Evolutionary conservation across 2,888 invertebrate genomes (phyloP), one percentile per base, ranked within the genome.

Genomic region (Polydesmus complanatus): DNA sequence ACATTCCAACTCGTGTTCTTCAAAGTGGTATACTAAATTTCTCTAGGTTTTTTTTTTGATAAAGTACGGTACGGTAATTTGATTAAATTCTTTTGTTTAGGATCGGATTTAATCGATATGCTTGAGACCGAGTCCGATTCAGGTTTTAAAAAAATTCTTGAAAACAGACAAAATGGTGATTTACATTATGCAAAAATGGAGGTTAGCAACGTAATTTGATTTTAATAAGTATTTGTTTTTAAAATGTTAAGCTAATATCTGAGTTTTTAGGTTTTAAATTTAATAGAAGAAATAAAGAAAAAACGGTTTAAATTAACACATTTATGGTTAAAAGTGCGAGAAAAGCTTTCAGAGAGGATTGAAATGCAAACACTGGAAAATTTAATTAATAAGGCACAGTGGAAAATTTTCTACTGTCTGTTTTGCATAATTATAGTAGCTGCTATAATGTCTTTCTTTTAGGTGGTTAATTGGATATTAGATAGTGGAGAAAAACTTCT

Each of bases 401-500:
- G 5, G 37, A 37, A 37, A 8, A 54, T 21, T 54, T 21, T n/a
- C n/a, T n/a, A n/a, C n/a, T n/a, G n/a, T n/a, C n/a, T n/a, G n/a
- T n/a, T n/a, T n/a, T n/a, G n/a, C n/a, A 18, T 54, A 59, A 48
- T 11, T 18, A n/a, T 22, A 52, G 11, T 27, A 27, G 8, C 18
- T 56, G 47, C 11, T 54, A 48, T 2, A 56, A 18, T 23, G 23
- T 49, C 84, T 63, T 78, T n/a, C n/a, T n/a, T 79, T n/a, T 78
- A 81, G 72, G 85, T 88, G 47, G 83, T 83, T 22, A 83, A 84
- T 69, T 88, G 87, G 87, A 84, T 88, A 61, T 72, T 86, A 57
- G 85, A 84, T 47, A 83, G 84, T 56, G 88, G 85, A 1, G 87
- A 88, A 72, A 81, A 80, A 67, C 79, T 86, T 74, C 75, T 88